Evolutionary conservation across 2,113 vertebrate species (phyloP), one percentile per base, ranked within the genome.

Genomic region (Phocoena sinus): DNA sequence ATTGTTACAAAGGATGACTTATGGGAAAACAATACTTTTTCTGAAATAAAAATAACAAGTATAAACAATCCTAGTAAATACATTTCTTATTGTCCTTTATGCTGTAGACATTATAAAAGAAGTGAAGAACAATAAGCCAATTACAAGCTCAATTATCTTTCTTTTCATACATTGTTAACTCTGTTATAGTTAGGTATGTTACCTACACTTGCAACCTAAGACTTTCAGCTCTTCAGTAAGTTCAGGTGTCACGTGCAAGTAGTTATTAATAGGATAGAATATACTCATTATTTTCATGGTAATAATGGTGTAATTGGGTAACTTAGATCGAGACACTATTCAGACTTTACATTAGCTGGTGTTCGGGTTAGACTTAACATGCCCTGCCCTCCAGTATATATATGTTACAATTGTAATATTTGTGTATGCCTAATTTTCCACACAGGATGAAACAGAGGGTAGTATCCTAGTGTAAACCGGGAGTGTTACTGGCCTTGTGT

Each of bases 41-140:
- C 47, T 83, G 50, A 94, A 82, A 71, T 89, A 56, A 67, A 96
- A 58, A 58, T 58, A 88, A 86, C 6, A 95, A 91, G 63, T 79
- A 68, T 62, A 95, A 81, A 60, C 21, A 73, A 47, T 65, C 6
- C 5, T 58, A 89, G 70, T 82, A 63, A 73, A 71, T 73, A 60
- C 14, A 77, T 85, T 89, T 85, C 53, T 91, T 93, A 62, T 10
- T 89, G 36, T 77, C 47, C 38, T 13, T 60, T 82, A 41, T 92
- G 38, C 41, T 95, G 5, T 25, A 65, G 83, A 81, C 13, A 80
- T 71, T 91, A 63, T 73, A 53, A 84, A 82, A 89, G 36, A 85
- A 83, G 79, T 65, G 41, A 95, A 65, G 84, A 60, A 77, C 44
- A 89, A 44, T 44, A 84, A 67, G n/a, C 44, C 36, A 93, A 38